A percentile compares a stretch with the other conserved stretches of the same genome.
Evolutionary conservation across 2,888 invertebrate genomes (phyloP).

Genomic region (Athetis lepigone): DNA sequence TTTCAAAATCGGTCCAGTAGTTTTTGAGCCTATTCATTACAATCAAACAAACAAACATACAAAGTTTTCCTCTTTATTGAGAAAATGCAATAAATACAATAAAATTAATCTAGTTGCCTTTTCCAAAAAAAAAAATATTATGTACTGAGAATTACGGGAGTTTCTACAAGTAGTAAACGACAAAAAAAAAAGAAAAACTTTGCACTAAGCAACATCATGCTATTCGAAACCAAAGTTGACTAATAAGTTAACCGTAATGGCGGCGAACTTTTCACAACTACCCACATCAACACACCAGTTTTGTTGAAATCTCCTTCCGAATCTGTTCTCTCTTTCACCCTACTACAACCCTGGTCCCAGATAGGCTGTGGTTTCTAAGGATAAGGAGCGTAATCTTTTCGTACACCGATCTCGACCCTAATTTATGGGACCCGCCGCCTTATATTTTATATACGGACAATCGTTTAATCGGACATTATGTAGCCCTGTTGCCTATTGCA

Average conservation of each 20-base stretch:
- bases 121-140: no score
- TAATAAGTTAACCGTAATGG: background rate
- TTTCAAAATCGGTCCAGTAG: no score
- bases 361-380: conserved; percentile 61
- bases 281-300: conserved; percentile 16
- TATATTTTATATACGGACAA: conserved; percentile 63
- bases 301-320: conserved; percentile 5
- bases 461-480: conserved; percentile 57
- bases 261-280: conserved; percentile 13
- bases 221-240: background rate
- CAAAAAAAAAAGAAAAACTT: no score
- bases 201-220: no score
- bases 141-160: no score
- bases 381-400: conserved; percentile 68
- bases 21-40: no score
- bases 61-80: no score
- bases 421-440: conserved; percentile 69
- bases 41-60: no score
- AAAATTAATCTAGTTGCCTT: no score
- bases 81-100: no score
- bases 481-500: conserved; percentile 25
- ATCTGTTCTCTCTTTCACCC: conserved; percentile 25
- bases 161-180: no score
- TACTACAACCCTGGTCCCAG: conserved; percentile 19
- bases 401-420: conserved; percentile 69